Evolutionary conservation across 2,888 invertebrate genomes (phyloP).

Genomic region (Agrilus mali): DNA sequence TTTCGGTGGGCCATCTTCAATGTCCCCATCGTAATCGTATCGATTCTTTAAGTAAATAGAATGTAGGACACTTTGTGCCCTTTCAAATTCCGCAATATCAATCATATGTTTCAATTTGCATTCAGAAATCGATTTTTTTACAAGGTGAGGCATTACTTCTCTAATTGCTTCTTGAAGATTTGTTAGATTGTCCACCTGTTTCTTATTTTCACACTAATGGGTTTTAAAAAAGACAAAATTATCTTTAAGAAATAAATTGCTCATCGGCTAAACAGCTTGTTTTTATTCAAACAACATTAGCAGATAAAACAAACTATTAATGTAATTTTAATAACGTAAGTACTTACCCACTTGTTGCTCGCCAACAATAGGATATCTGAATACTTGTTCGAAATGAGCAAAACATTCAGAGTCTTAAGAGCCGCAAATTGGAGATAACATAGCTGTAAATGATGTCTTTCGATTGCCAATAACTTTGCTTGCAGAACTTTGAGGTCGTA

Average conservation of each 20-base stretch:
- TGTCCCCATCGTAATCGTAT: slow-evolving; percentile 29
- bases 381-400: slow-evolving; percentile 40
- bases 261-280: too few species aligned
- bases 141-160: slow-evolving; percentile 31
- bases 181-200: slow-evolving; percentile 3
- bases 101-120: slow-evolving; percentile 36
- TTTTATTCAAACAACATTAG: too few species aligned
- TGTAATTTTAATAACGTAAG: background rate
- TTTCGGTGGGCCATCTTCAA: slow-evolving; percentile 17
- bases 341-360: slow-evolving; percentile 2
- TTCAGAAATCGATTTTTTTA: slow-evolving; percentile 35
- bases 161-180: slow-evolving; percentile 24
- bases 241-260: too few species aligned
- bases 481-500: slow-evolving; percentile 24
- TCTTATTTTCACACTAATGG: too few species aligned
- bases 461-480: slow-evolving; percentile 32
- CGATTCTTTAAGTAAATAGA: slow-evolving; percentile 27
- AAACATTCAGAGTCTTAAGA: slow-evolving; percentile 39
- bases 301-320: too few species aligned
- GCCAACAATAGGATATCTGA: slow-evolving; percentile 40
- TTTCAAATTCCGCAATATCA: slow-evolving; percentile 35
- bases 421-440: slow-evolving; percentile 43
- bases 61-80: slow-evolving; percentile 36
- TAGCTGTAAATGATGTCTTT: slow-evolving; percentile 35
- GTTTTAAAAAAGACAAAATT: too few species aligned